Base-by-base conservation (phyloP, 2,113 vertebrate genomes). In the Peromyscus maniculatus region DNA sequence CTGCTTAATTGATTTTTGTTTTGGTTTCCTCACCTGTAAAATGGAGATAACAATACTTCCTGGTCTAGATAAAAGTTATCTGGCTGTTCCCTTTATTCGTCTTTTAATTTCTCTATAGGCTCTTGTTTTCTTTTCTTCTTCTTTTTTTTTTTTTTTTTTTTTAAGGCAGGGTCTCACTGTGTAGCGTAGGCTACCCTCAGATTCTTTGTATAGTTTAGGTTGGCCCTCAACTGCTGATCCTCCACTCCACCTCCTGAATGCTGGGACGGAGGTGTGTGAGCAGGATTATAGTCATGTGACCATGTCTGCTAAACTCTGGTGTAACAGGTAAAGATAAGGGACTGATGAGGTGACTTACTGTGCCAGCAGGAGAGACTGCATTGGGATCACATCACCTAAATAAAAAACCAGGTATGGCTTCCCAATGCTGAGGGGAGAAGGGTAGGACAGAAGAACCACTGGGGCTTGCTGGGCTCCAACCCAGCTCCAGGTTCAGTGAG, bases 1-100 rank as follows among this genome's bases (percentile, higher is more conserved):
- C 71, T 87, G 83, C 64, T 86, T 88, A 55, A 71, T 88, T 94
- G 78, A 80, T 75, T 75, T 94, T 96, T 94, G 59, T 52, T 57
- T 97, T 39, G 62, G 10, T 87, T 93, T 39, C 64, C 26, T 95
- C 62, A 78, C 55, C 90, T 62, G 39, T 43, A 83, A 93, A 86
- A 36, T 39, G 21, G 12, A 80, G 87, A 74, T 49, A 83, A 46
- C 66, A 75, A 72, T 7, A 52, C 71, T 75, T 74, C 39, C 33
- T n/a, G 24, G 43, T 88, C 36, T 71, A 79, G 24, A 62, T 96
- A 89, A 97, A 95, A 36, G 24, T 22, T 72, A 43, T n/a, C 19
- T 46, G 22, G n/a, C 17, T 84, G 4, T 77, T 94, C 52, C 26
- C 52, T 71, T 15, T n/a, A 69, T 55, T 39, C n/a, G 12, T 72